Evolutionary conservation across 2,113 vertebrate genomes (phyloP).

Genomic region (Phrynosoma platyrhinos): DNA sequence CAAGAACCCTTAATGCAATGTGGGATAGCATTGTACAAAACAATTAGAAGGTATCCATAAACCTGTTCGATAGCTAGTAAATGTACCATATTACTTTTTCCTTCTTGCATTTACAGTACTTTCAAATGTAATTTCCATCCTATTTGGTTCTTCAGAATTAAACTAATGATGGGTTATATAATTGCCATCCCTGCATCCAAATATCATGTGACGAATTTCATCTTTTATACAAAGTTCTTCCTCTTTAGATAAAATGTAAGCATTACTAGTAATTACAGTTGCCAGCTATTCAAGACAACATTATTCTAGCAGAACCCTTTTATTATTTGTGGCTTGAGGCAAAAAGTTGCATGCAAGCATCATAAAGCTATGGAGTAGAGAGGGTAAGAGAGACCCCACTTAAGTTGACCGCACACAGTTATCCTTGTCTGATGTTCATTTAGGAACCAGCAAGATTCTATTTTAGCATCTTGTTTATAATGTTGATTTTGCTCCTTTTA

Average conservation of each 20-base stretch:
- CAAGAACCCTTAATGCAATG: not conserved
- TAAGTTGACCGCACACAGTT: constrained; percentile 4
- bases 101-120: not conserved
- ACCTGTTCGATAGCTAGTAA: not conserved
- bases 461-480: constrained; percentile 4
- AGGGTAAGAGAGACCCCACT: not conserved
- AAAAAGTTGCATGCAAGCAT: constrained; percentile 2
- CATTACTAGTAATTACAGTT: constrained; percentile 18
- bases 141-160: constrained; percentile 20
- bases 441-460: not conserved
- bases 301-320: constrained; percentile 15
- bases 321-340: constrained; percentile 1
- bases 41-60: not conserved
- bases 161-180: constrained; percentile 19
- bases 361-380: not conserved
- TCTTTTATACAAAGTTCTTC: constrained; percentile 16
- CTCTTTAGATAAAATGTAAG: constrained; percentile 13
- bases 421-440: not conserved
- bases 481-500: not conserved
- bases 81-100: not conserved
- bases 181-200: constrained; percentile 14
- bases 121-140: constrained; percentile 10
- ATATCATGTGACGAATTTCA: not conserved
- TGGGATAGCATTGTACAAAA: not conserved
- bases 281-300: not conserved